Percentiles rank a stretch among this genome's conserved stretches.
Conservation (phyloP, 1,140 invertebrate genomes). For the Dreissena rostriformis region DNA sequence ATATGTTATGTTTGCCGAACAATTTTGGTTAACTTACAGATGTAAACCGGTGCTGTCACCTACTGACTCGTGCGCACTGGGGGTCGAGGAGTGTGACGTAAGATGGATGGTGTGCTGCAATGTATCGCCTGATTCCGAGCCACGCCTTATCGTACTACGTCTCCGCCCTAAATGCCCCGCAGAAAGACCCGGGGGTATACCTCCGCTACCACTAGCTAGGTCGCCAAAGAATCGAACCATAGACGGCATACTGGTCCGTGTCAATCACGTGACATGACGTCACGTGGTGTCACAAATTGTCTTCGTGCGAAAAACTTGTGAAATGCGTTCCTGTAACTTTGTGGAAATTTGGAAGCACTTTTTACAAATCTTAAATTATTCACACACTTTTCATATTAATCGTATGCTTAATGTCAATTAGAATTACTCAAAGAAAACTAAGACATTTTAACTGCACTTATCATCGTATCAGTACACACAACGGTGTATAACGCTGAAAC, state of each 20-base stretch:
- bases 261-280: slow-evolving; percentile 40
- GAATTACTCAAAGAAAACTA: background rate
- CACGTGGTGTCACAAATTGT: slow-evolving; percentile 2
- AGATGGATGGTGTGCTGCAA: slow-evolving; percentile 51
- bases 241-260: slow-evolving; percentile 61
- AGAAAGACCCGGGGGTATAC: slow-evolving; percentile 24
- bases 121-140: slow-evolving; percentile 43
- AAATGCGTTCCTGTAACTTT: background rate
- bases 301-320: background rate
- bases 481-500: no score
- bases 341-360: background rate
- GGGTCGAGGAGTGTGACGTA: slow-evolving; percentile 48
- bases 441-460: background rate
- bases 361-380: background rate
- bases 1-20: no score
- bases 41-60: slow-evolving; percentile 49
- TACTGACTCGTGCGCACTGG: slow-evolving; percentile 52
- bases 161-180: slow-evolving; percentile 46
- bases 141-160: slow-evolving; percentile 46
- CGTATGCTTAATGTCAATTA: background rate
- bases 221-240: slow-evolving; percentile 67
- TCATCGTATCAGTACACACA: no score
- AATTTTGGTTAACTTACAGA: slow-evolving; percentile 41
- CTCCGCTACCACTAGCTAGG: slow-evolving; percentile 22
- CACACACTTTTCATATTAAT: background rate